phyloP scores from a whole-genome alignment of 2,888 invertebrate species.

The Tridacna crocea region DNA sequence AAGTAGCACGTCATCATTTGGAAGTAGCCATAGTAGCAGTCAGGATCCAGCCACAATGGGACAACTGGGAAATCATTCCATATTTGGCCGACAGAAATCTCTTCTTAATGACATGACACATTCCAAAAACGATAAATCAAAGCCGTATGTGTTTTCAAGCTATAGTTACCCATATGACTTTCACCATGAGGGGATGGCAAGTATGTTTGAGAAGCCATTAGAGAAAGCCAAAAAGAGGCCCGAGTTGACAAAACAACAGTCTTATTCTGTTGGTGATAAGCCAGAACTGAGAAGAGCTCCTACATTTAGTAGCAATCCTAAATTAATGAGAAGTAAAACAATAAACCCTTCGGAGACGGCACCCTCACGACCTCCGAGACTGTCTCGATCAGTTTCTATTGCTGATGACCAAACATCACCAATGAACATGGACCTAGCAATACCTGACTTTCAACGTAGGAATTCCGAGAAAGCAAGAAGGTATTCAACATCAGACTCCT shows the following conservation, averaged over 20 bases:
- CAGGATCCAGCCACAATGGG: slow-evolving; percentile 6
- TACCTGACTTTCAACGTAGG: slow-evolving; percentile 35
- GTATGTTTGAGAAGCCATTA: slow-evolving; percentile 51
- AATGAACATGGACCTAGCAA: slow-evolving; percentile 51
- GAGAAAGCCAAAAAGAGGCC: slow-evolving; percentile 44
- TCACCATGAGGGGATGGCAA: slow-evolving; percentile 31
- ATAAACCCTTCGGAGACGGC: slow-evolving; percentile 32
- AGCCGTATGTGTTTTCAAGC: slow-evolving; percentile 45
- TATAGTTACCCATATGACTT: slow-evolving; percentile 44
- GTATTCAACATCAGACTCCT: slow-evolving; percentile 17
- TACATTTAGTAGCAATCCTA: slow-evolving; percentile 48
- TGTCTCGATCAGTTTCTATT: slow-evolving; percentile 44
- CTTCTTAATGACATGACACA: slow-evolving; percentile 56
- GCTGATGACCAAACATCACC: slow-evolving; percentile 40
- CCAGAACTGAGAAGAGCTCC: slow-evolving; percentile 45
- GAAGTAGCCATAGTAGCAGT: slow-evolving; percentile 5
- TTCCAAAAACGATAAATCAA: slow-evolving; percentile 50
- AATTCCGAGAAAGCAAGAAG: slow-evolving; percentile 44
- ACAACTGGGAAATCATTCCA: slow-evolving; percentile 13
- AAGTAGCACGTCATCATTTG: not conserved
- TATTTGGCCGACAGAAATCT: slow-evolving; percentile 45
- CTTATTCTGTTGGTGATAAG: slow-evolving; percentile 28
- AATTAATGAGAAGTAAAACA: slow-evolving; percentile 46
- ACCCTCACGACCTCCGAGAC: not conserved
- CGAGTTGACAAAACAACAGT: slow-evolving; percentile 23